phyloP scores from a whole-genome alignment of 2,797 vertebrate genomes.

The Alauda arvensis region DNA sequence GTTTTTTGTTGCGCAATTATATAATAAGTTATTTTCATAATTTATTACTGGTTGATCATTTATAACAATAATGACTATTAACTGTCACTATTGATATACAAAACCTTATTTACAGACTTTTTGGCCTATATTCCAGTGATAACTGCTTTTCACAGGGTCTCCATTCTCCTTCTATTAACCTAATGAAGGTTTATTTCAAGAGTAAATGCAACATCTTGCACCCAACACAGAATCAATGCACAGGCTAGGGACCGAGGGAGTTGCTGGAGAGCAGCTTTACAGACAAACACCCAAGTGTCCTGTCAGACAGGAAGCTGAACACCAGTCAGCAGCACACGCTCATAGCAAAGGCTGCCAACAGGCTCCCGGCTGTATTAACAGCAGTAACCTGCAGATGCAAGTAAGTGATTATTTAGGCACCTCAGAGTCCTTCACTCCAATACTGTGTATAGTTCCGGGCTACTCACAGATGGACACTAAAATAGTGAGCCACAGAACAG shows the following conservation, averaged over 20 bases:
- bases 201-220: background rate
- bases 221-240: background rate
- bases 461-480: background rate
- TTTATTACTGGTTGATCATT: too few species aligned
- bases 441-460: background rate
- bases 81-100: background rate
- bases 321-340: background rate
- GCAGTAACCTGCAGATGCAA: background rate
- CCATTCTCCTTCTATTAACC: background rate
- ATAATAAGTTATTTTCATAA: too few species aligned
- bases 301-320: background rate
- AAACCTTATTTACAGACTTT: background rate
- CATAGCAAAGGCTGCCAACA: background rate
- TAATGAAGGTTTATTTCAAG: background rate
- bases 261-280: background rate
- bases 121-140: background rate
- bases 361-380: background rate
- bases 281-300: background rate
- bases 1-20: too few species aligned
- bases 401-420: background rate
- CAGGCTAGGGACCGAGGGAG: background rate
- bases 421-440: background rate
- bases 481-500: background rate
- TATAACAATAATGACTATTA: background rate
- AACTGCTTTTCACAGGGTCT: background rate